Conservation (phyloP, 2,113 vertebrate genomes). For the Asarcornis scutulata region DNA sequence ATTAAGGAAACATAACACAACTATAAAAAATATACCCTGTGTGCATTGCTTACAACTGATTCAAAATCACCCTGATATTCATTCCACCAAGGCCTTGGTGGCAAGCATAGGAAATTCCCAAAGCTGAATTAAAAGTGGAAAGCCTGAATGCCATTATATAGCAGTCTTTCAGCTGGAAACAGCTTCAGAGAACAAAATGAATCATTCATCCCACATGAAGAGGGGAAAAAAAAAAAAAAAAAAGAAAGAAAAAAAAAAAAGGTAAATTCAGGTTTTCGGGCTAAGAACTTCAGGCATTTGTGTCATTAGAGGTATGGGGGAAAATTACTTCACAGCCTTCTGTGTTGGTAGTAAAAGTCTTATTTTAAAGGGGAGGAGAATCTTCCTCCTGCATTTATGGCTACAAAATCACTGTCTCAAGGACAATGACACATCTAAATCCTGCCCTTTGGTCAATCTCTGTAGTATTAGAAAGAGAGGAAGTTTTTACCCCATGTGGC, state of each 20-base stretch:
- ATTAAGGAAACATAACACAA: not conserved
- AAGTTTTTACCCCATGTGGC: not conserved
- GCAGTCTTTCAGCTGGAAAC: slow-evolving; percentile 29
- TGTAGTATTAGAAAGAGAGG: not conserved
- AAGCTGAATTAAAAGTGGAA: slow-evolving; percentile 26
- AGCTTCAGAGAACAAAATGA: slow-evolving; percentile 46
- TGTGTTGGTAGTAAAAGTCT: not conserved
- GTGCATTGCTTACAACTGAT: not conserved
- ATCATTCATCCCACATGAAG: slow-evolving; percentile 39
- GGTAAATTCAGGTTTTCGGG: slow-evolving; percentile 60
- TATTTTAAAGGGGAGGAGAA: not conserved
- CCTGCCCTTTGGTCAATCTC: not conserved
- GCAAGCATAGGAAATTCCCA: not conserved
- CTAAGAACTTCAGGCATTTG: slow-evolving; percentile 21
- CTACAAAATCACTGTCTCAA: not conserved
- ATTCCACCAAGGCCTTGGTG: not conserved
- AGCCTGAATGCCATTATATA: slow-evolving; percentile 6
- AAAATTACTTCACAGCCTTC: not conserved
- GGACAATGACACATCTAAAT: not conserved
- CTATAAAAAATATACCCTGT: not conserved
- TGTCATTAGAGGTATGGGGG: not conserved
- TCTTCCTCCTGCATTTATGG: not conserved
- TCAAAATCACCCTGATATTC: not conserved
- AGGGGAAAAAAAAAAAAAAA: not conserved
- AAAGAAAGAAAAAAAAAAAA: not conserved